A percentile compares a stretch with the other conserved stretches of the same genome.
Conservation (phyloP, 2,888 invertebrate genomes). For the Congeria kusceri region DNA sequence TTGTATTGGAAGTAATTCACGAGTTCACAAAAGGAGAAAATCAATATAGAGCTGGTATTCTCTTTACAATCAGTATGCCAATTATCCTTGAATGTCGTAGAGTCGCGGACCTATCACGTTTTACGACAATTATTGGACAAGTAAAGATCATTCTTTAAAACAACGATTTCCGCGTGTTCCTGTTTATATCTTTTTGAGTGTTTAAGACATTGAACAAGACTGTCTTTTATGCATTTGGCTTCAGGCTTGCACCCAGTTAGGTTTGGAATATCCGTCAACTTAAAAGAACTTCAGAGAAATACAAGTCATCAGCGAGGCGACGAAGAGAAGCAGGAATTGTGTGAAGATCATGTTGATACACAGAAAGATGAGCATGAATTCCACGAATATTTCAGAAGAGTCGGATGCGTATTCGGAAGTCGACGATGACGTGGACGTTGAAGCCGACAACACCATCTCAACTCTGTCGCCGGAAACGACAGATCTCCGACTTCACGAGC, state of each 20-base stretch:
- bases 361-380: slow-evolving; percentile 42
- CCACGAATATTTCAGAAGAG: slow-evolving; percentile 53
- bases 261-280: not conserved
- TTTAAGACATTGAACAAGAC: not conserved
- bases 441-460: slow-evolving; percentile 13
- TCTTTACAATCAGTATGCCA: slow-evolving; percentile 36
- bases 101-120: slow-evolving; percentile 23
- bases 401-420: slow-evolving; percentile 53
- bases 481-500: slow-evolving; percentile 23
- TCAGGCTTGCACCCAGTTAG: no score
- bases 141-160: slow-evolving; percentile 1
- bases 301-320: not conserved
- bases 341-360: slow-evolving; percentile 1
- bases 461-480: slow-evolving; percentile 4
- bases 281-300: not conserved
- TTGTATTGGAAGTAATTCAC: slow-evolving; percentile 48
- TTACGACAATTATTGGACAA: slow-evolving; percentile 23
- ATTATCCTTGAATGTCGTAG: slow-evolving; percentile 19
- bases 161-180: not conserved
- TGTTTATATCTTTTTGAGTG: slow-evolving; percentile 7
- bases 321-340: not conserved
- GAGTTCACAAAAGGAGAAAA: slow-evolving; percentile 36
- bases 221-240: no score
- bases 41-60: slow-evolving; percentile 49
- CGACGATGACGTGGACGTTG: slow-evolving; percentile 55